These are phyloP conservation scores for Pteropus alecto DNA, from an alignment of 2,113 vertebrate species.

Conservation along the genomic window DNA sequence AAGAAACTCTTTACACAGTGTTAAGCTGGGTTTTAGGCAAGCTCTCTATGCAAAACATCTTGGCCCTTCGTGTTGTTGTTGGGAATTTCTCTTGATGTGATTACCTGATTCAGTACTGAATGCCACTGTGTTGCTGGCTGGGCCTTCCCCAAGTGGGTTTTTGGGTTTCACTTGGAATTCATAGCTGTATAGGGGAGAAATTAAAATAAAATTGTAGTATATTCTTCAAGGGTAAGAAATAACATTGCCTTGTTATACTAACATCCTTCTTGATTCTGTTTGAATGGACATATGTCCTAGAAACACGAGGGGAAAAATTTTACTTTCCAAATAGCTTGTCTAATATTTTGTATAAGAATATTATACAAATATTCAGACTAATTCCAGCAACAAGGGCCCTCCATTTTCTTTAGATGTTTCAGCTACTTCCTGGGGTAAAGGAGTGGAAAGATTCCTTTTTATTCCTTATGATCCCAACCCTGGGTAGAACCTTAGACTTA, in stretches of 20 bases:
- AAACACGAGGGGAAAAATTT: not conserved
- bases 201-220: slow-evolving; percentile 38
- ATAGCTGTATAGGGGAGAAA: slow-evolving; percentile 86
- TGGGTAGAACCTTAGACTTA: not conserved
- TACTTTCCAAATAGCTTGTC: not conserved
- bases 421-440: not conserved
- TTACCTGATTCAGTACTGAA: slow-evolving; percentile 98
- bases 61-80: not conserved
- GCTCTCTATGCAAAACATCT: not conserved
- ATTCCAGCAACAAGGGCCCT: not conserved
- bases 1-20: not conserved
- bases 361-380: not conserved
- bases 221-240: not conserved
- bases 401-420: not conserved
- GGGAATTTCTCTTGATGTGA: not conserved
- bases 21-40: not conserved
- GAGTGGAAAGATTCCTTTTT: not conserved
- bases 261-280: not conserved
- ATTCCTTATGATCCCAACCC: not conserved
- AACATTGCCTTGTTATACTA: not conserved
- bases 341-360: slow-evolving; percentile 16
- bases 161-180: slow-evolving; percentile 94
- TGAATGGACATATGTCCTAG: not conserved
- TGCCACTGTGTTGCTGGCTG: slow-evolving; percentile 88
- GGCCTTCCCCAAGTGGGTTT: slow-evolving; percentile 93